Percentiles rank a stretch among this genome's conserved stretches.
These are phyloP conservation scores for Halocaridina rubra DNA, from an alignment of 2,888 invertebrate species.

Conservation along the genomic window DNA sequence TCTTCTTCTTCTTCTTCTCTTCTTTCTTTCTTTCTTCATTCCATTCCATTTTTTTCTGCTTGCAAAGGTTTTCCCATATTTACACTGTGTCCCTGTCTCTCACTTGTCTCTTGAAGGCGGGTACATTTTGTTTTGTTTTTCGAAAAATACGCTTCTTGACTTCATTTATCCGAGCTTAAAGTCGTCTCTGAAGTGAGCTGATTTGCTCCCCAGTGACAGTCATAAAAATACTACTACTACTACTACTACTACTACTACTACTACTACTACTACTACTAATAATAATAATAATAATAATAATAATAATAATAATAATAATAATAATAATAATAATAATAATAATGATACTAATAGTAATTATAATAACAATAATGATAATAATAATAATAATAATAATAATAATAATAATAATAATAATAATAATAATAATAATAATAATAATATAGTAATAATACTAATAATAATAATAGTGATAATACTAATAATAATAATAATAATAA, in stretches of 20 bases:
- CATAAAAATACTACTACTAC: not conserved
- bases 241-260: not conserved
- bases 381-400: not conserved
- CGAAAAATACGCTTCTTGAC: too few relatives aligned
- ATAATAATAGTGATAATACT: not conserved
- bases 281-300: not conserved
- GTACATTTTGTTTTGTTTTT: too few relatives aligned
- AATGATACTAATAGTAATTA: not conserved
- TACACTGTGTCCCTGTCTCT: too few relatives aligned
- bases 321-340: not conserved
- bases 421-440: not conserved
- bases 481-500: not conserved
- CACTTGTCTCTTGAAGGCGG: too few relatives aligned
- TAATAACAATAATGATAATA: not conserved
- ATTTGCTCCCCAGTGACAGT: too few relatives aligned
- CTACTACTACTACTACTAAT: not conserved
- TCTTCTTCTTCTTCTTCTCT: too few relatives aligned
- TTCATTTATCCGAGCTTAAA: too few relatives aligned
- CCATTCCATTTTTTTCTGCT: too few relatives aligned
- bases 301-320: not conserved
- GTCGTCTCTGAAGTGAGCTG: too few relatives aligned
- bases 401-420: not conserved
- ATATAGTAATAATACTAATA: not conserved
- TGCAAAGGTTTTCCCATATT: too few relatives aligned
- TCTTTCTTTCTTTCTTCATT: too few relatives aligned